A percentile compares a stretch with the other conserved stretches of the same genome.
These are phyloP conservation scores for Alectura lathami DNA, from an alignment of 2,113 vertebrate genomes.

Conservation along the genomic window DNA sequence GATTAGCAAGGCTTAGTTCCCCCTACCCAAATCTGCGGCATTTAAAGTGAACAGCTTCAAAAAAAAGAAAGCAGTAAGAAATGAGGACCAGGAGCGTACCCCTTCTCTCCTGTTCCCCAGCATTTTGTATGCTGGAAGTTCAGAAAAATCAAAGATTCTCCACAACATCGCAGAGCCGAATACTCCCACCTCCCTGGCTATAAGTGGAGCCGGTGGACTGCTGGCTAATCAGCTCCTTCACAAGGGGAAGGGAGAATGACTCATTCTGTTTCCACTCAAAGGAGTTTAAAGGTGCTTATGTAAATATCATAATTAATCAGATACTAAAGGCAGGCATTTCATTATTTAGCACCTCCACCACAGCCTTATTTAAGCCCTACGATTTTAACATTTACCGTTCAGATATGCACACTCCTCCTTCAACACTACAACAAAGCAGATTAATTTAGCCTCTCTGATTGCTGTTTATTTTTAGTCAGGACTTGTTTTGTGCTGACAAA, in stretches of 20 bases:
- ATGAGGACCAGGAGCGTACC: slow-evolving; percentile 1
- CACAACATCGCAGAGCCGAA: neutral
- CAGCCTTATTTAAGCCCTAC: slow-evolving; percentile 66
- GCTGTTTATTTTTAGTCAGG: slow-evolving; percentile 65
- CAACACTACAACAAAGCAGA: slow-evolving; percentile 62
- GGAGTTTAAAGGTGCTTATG: slow-evolving; percentile 77
- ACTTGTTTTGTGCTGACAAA: slow-evolving; percentile 57
- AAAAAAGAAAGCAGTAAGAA: neutral
- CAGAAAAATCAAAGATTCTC: neutral
- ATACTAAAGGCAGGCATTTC: slow-evolving; percentile 64
- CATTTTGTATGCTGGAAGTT: slow-evolving; percentile 30
- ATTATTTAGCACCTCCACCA: slow-evolving; percentile 67
- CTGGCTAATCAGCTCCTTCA: slow-evolving; percentile 73
- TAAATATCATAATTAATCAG: slow-evolving; percentile 77
- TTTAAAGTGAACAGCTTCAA: neutral
- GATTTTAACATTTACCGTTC: slow-evolving; percentile 65
- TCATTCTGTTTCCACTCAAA: slow-evolving; percentile 72
- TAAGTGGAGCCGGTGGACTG: slow-evolving; percentile 56
- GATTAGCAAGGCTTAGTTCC: slow-evolving; percentile 66
- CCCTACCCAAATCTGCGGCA: slow-evolving; percentile 30
- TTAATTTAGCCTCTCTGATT: slow-evolving; percentile 67
- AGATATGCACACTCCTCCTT: slow-evolving; percentile 53
- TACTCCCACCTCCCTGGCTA: no score
- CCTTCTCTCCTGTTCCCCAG: neutral
- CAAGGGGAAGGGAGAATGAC: slow-evolving; percentile 70